Percentiles rank a stretch among this genome's conserved stretches.
phyloP scores from a whole-genome alignment of 2,113 vertebrate genomes.

The Prietella phreatophila region DNA sequence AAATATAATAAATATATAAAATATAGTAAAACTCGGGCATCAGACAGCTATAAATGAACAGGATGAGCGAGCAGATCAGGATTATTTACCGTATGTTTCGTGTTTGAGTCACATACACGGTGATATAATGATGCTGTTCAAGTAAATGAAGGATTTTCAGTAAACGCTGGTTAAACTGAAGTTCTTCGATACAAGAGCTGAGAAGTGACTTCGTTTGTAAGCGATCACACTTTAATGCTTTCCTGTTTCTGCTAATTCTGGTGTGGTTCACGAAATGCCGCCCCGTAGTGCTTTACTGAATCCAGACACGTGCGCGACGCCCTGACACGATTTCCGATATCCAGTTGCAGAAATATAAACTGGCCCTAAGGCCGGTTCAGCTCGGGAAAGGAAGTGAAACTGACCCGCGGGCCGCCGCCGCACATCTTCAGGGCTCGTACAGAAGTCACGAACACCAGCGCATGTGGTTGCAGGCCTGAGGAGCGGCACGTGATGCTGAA shows the following conservation, averaged over 20 bases:
- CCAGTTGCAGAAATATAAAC: neutral
- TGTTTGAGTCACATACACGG: neutral
- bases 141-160: too few species aligned
- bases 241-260: neutral
- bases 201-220: too few species aligned
- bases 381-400: conserved; percentile 41
- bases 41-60: too few species aligned
- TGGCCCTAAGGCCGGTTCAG: too few species aligned
- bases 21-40: too few species aligned
- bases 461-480: conserved; percentile 78
- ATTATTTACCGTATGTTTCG: too few species aligned
- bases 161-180: too few species aligned
- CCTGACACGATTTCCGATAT: neutral
- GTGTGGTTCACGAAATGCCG: too few species aligned
- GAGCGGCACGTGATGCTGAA: conserved; percentile 84
- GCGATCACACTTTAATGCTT: too few species aligned
- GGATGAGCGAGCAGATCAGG: too few species aligned
- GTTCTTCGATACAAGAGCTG: too few species aligned
- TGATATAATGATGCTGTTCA: neutral
- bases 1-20: too few species aligned
- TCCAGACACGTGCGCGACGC: neutral
- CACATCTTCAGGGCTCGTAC: conserved; percentile 84
- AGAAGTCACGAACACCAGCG: conserved; percentile 82
- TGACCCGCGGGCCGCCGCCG: conserved; percentile 76
- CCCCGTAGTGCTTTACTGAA: neutral